Evolutionary conservation across 2,888 invertebrate genomes (phyloP), one percentile per base, ranked within the genome.

Genomic region (Ptilodon capucinus): DNA sequence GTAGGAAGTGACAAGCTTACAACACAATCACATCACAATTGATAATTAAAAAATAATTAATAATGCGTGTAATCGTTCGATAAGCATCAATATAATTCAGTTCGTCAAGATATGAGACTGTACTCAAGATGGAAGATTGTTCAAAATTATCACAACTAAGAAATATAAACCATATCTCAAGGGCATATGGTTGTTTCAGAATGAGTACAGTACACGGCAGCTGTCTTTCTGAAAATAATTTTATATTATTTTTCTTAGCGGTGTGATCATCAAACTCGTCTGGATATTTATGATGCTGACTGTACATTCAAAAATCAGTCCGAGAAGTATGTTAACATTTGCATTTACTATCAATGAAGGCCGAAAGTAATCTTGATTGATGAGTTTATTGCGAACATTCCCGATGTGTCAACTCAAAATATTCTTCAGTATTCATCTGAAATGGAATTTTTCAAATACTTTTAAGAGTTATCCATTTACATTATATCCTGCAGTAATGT

Each of bases 391-490:
- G 62, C 54, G 70, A 71, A 72, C 57, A 64, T 69, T 64, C 46
- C 47, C 54, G 65, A 68, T 63, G 65, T 70, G 67, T 62, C 59
- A 55, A 53, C 40, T 57, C 57, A 55, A 56, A 61, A 54, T 61
- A 54, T 57, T 53, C 48, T 52, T 58, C 51, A 45, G 47, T 41
- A 50, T 42, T 57, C 48, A 63, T 59, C 79, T 79, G 74, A 13
- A 56, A 76, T n/a, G n/a, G n/a, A n/a, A n/a, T n/a, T n/a, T n/a
- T n/a, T n/a, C n/a, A n/a, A n/a, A n/a, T n/a, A n/a, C n/a, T n/a
- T n/a, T n/a, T n/a, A n/a, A n/a, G n/a, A n/a, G n/a, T n/a, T n/a
- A n/a, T n/a, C n/a, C n/a, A n/a, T n/a, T n/a, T n/a, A n/a, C n/a
- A n/a, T n/a, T n/a, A n/a, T n/a, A n/a, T n/a, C n/a, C n/a, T n/a